Evolutionary conservation across 2,113 vertebrate genomes (phyloP).

Genomic region (Lasiurus cinereus): DNA sequence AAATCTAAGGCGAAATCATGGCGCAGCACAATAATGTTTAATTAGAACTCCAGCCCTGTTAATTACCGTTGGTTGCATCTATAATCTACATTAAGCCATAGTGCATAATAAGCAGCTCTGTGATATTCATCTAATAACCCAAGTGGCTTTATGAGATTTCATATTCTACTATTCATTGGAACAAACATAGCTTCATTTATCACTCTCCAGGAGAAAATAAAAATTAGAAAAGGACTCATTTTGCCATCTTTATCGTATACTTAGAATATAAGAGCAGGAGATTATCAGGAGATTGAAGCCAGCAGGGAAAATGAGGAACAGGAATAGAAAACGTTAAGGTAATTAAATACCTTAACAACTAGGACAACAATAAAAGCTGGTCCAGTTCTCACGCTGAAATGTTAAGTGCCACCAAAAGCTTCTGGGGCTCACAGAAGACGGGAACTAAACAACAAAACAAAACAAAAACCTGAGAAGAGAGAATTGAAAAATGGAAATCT

Average conservation of each 20-base stretch:
- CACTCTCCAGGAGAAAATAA: slow-evolving; percentile 59
- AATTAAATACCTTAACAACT: slow-evolving; percentile 48
- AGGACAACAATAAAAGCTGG: slow-evolving; percentile 6
- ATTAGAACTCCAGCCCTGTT: slow-evolving; percentile 87
- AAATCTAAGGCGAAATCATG: slow-evolving; percentile 77
- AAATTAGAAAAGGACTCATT: slow-evolving; percentile 61
- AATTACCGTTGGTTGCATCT: slow-evolving; percentile 87
- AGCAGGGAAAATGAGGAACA: slow-evolving; percentile 62
- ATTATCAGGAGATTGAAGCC: not conserved
- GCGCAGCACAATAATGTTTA: slow-evolving; percentile 83
- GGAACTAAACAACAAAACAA: slow-evolving; percentile 21
- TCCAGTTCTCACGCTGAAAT: slow-evolving; percentile 53
- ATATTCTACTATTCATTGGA: slow-evolving; percentile 80
- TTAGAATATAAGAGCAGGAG: slow-evolving; percentile 44
- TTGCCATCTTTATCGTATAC: slow-evolving; percentile 60
- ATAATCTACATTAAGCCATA: slow-evolving; percentile 86
- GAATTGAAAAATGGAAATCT: not conserved
- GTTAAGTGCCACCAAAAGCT: not conserved
- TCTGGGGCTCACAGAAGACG: not conserved
- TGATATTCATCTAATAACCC: slow-evolving; percentile 84
- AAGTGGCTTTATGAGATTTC: slow-evolving; percentile 84
- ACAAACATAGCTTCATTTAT: slow-evolving; percentile 79
- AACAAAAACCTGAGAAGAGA: slow-evolving; percentile 26
- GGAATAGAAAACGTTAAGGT: slow-evolving; percentile 19
- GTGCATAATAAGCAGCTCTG: slow-evolving; percentile 86